phyloP scores from a whole-genome alignment of 2,113 vertebrate genomes.

The Hippoglossus stenolepis region DNA sequence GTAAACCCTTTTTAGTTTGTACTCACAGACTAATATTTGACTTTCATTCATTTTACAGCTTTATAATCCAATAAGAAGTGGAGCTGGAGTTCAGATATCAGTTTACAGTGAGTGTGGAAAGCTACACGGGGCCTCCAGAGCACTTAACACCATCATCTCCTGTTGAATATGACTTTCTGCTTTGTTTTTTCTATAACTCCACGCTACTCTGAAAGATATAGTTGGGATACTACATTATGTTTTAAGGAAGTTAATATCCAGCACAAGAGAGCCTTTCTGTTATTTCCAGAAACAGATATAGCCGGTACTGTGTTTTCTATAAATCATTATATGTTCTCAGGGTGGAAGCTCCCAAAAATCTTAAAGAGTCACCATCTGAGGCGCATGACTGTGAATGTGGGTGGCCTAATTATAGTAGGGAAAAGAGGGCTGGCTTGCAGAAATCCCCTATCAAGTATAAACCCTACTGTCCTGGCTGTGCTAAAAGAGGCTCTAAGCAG shows the following conservation, averaged over 20 bases:
- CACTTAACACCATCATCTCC: neutral
- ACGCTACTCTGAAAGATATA: neutral
- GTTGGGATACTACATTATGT: neutral
- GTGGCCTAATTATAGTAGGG: constrained; percentile 80
- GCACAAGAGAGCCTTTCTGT: neutral
- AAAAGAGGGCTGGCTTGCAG: constrained; percentile 60
- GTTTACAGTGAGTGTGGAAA: neutral
- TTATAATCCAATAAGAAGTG: neutral
- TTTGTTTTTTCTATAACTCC: neutral
- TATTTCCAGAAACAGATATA: neutral
- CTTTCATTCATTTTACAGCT: neutral
- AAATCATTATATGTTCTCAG: constrained; percentile 46
- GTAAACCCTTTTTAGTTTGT: neutral
- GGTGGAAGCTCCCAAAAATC: constrained; percentile 46
- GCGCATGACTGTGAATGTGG: constrained; percentile 77
- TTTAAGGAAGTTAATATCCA: neutral
- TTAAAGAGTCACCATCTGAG: constrained; percentile 44
- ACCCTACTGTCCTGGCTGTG: constrained; percentile 65
- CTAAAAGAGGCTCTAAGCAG: constrained; percentile 71
- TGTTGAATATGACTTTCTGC: neutral
- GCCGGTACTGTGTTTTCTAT: neutral
- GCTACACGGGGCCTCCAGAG: neutral
- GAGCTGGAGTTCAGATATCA: too few relatives aligned
- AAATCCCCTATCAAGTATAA: constrained; percentile 74
- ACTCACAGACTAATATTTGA: neutral